phyloP scores from a whole-genome alignment of 2,113 vertebrate species.

The Emydura subglobosa region DNA sequence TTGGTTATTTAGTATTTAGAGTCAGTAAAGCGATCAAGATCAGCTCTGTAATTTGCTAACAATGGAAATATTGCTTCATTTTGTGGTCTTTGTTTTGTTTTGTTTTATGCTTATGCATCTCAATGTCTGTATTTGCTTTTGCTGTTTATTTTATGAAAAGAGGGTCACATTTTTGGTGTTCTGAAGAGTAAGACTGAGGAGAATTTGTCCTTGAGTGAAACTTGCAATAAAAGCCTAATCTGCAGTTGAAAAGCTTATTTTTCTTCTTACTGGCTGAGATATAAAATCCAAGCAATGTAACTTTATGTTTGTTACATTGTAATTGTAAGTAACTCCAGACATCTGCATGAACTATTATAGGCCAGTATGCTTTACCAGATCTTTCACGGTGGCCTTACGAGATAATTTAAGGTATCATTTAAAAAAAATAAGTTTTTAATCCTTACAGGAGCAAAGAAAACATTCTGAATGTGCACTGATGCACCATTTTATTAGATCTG shows the following conservation, averaged over 20 bases:
- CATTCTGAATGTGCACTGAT: neutral
- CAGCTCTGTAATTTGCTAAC: neutral
- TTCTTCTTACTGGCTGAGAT: neutral
- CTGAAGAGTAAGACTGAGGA: neutral
- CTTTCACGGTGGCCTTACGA: neutral
- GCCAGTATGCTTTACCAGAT: neutral
- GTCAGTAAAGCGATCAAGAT: constrained; percentile 31
- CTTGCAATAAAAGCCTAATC: neutral
- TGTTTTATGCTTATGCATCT: neutral
- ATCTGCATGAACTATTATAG: fast-evolving
- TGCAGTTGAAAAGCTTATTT: neutral
- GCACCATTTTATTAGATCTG: neutral
- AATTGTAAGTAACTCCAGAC: fast-evolving
- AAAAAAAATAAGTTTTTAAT: neutral
- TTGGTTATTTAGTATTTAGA: constrained; percentile 27
- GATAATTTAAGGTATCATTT: neutral
- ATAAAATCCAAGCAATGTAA: neutral
- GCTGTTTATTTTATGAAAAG: neutral
- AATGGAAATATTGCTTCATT: constrained; percentile 17
- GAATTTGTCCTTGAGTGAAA: neutral
- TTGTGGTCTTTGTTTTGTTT: constrained; percentile 43
- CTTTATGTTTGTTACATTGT: fast-evolving
- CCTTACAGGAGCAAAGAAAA: neutral
- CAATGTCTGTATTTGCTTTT: neutral
- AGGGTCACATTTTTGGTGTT: neutral